These are phyloP conservation scores for Potorous gilbertii DNA, from an alignment of 2,797 vertebrate species.

Conservation along the genomic window DNA sequence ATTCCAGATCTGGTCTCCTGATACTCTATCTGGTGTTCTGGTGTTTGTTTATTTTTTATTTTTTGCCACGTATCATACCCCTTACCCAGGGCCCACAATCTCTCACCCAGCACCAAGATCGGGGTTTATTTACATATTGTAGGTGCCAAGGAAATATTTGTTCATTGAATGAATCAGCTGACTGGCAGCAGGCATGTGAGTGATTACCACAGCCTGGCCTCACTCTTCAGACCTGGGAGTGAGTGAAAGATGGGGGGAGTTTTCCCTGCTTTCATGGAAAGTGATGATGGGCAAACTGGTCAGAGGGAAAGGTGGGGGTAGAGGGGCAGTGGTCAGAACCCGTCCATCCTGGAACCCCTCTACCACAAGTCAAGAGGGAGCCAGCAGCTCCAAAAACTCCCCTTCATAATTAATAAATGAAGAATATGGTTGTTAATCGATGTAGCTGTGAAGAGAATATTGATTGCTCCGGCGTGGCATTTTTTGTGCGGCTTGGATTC, in stretches of 20 bases:
- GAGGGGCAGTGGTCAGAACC: not conserved
- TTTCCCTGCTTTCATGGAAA: not conserved
- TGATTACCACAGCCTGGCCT: not conserved
- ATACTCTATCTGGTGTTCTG: not conserved
- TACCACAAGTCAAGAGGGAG: slow-evolving; percentile 74
- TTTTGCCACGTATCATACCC: too few species aligned
- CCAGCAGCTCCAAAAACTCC: slow-evolving; percentile 82
- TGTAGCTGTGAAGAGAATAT: slow-evolving; percentile 86
- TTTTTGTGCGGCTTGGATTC: slow-evolving; percentile 86
- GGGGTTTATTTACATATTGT: not conserved
- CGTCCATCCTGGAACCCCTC: slow-evolving; percentile 1
- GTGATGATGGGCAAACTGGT: not conserved
- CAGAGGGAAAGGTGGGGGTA: too few species aligned
- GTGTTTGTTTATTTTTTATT: not conserved
- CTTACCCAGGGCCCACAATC: not conserved
- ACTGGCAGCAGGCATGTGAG: not conserved
- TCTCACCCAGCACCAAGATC: not conserved
- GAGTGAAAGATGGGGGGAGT: not conserved
- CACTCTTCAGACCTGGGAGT: not conserved
- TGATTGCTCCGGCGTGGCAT: slow-evolving; percentile 81
- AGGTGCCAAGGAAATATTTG: not conserved
- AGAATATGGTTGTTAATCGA: slow-evolving; percentile 90
- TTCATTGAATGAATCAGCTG: not conserved
- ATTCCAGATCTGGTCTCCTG: not conserved
- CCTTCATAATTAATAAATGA: slow-evolving; percentile 91